Evolutionary conservation across 64 coral and sea anemone species (phyloP), one percentile per base, ranked within the genome.

Genomic region (Orbicella faveolata): DNA sequence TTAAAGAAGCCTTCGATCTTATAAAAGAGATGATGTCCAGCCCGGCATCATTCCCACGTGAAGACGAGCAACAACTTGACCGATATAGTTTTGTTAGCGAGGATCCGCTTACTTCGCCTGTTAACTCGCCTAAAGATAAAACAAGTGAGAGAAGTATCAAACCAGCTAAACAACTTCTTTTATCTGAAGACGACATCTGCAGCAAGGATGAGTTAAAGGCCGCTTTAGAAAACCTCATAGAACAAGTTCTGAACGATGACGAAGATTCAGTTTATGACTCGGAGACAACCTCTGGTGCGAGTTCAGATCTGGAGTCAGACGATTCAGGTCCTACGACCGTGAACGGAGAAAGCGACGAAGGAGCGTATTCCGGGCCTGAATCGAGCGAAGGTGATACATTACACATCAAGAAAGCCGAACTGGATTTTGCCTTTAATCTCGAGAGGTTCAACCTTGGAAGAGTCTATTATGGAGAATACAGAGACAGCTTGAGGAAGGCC

Each of bases 401-500:
- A 26, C 87, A 84, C 54, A 90, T 97, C 66, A 94, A 93, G 80
- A 97, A 90, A 66, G 64, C 75, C 14, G 61, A 97, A 36, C 70
- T 97, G 41, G 79, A 97, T 70, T 79, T 87, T 55, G 88, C 84
- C 41, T 91, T 97, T 63, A 97, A 90, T 14, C 48, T 91, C 37
- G 95, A 97, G 61, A 93, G 92, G 36, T 97, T 97, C 39, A 88
- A 89, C 52, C 83, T 97, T 7, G 86, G 92, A 23, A 97, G 95
- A 84, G 79, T 97, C 36, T 97, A 97, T 81, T 88, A 97, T 66
- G 87, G 81, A 63, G 95, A 97, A 68, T 97, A 94, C 73, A 94
- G 87, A 63, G 95, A 94, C 72, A 90, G 83, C 2, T 81, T 97
- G 4, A 76, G 52, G 35, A 90, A 77, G 36, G 92, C 92, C 5